phyloP scores from a whole-genome alignment of 2,888 invertebrate genomes.

The Aphodius sticticus region DNA sequence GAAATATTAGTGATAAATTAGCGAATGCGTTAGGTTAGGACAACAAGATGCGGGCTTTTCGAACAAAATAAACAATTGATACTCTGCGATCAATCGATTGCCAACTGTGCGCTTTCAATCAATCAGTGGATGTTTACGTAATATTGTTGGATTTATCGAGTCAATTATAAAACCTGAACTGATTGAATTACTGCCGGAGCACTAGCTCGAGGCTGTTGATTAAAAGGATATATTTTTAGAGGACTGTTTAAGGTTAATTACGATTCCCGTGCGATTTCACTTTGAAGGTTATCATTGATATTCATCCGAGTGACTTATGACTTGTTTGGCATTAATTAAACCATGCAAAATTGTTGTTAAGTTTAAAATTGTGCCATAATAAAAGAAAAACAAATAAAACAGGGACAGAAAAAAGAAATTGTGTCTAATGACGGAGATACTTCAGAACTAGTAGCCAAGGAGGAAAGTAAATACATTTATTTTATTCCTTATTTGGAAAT shows the following conservation, averaged over 20 bases:
- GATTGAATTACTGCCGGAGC: conserved; percentile 23
- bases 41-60: neutral
- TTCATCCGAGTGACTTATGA: neutral
- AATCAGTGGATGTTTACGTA: conserved; percentile 21
- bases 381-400: neutral
- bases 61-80: conserved; percentile 21
- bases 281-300: neutral
- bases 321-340: neutral
- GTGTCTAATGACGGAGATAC: too few species aligned
- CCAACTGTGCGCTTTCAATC: conserved; percentile 15
- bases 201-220: conserved; percentile 11
- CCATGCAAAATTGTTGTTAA: neutral
- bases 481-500: neutral
- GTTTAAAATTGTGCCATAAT: neutral
- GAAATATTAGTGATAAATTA: neutral
- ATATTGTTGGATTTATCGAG: conserved; percentile 30
- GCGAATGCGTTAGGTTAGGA: neutral
- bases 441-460: too few species aligned
- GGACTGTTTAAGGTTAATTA: conserved; percentile 13
- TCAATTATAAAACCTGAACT: conserved; percentile 32
- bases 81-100: conserved; percentile 17
- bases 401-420: too few species aligned
- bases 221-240: conserved; percentile 22
- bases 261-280: neutral
- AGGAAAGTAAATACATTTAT: too few species aligned